Evolutionary conservation across 2,888 invertebrate species (phyloP), one percentile per base, ranked within the genome.

Genomic region (Chalcosyrphus nemorum): DNA sequence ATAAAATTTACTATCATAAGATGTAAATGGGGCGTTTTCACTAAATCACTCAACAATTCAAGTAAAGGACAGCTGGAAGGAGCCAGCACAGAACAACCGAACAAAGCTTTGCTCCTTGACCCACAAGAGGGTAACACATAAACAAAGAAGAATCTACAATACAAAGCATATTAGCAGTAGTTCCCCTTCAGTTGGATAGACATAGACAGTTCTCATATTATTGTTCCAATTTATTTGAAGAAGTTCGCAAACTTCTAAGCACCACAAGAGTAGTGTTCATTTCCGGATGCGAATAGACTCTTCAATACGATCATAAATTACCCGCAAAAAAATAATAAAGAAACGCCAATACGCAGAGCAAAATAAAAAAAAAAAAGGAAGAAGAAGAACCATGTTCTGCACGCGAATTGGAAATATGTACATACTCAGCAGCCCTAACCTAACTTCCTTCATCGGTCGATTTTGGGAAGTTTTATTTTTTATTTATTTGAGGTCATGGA

Each of bases 291-390:
- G 11, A 4, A n/a, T 29, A 24, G 29, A 3, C 3, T 43, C 52
- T 66, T 50, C 68, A 68, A 76, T 59, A 35, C 29, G 17, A 45
- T 71, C 66, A 59, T 76, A 81, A 81, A 76, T 76, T 71, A 71
- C 21, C 57, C 54, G 17, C 65, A 71, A 45, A 65, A 71, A 76
- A 72, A 80, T 72, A 80, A 80, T 80, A 74, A 81, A 56, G 61
- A 81, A 70, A 24, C 56, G 41, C 24, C 72, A n/a, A 47, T 41
- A 59, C 24, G 15, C 21, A 15, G 35, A 15, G 0, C 3, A 21
- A 52, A 15, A 21, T 13, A 15, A 21, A n/a, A 38, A 59, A 63
- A 57, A n/a, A 4, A 38, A 11, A 65, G 9, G 2, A 21, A 47
- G 32, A 11, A 15, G 13, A 32, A 32, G 32, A 32, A 7, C 11